Evolutionary conservation across 2,888 invertebrate species (phyloP), one percentile per base, ranked within the genome.

Genomic region (Volucella bombylans): DNA sequence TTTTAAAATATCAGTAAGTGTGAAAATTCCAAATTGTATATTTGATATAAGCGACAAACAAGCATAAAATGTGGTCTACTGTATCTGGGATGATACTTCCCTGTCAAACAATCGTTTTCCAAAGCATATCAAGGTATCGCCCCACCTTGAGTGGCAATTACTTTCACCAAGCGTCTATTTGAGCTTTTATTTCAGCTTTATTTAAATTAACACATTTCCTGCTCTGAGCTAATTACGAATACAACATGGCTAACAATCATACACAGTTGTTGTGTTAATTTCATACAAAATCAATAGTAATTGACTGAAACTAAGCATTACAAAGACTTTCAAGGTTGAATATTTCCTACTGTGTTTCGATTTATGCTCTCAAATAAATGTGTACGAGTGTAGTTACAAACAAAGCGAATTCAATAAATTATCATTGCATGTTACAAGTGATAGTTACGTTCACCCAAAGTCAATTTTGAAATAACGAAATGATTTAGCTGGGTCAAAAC

Each of bases 371-470:
- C 45, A 52, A 61, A 52, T 11, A 14, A 69, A 62, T 61, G 31
- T 18, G 9, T 14, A 65, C 45, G 18, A 23, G 18, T 3, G 2
- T 23, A 23, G 18, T 45, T 11, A 10, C 14, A 52, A 68, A 54
- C 61, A 47, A 77, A 47, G 14, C n/a, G 11, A 50, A 18, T 43
- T 62, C 54, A 49, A 62, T 69, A 62, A 69, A 55, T 69, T 77
- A 57, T 61, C 45, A 23, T 68, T 69, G 68, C 61, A 77, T 77
- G 68, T 62, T 77, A 61, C 55, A 69, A 69, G 54, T 69, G 49
- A 49, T 77, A 62, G 54, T 55, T 69, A 31, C 14, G 41, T 77
- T 62, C 45, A 57, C 9, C 62, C 12, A 62, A 49, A 62, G 49
- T 62, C 62, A 69, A 62, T 69, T 77, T 57, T 49, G 1, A 77